A percentile compares a stretch with the other conserved stretches of the same genome.
Conservation (phyloP, 2,797 vertebrate genomes). For the Phoebastria nigripes region DNA sequence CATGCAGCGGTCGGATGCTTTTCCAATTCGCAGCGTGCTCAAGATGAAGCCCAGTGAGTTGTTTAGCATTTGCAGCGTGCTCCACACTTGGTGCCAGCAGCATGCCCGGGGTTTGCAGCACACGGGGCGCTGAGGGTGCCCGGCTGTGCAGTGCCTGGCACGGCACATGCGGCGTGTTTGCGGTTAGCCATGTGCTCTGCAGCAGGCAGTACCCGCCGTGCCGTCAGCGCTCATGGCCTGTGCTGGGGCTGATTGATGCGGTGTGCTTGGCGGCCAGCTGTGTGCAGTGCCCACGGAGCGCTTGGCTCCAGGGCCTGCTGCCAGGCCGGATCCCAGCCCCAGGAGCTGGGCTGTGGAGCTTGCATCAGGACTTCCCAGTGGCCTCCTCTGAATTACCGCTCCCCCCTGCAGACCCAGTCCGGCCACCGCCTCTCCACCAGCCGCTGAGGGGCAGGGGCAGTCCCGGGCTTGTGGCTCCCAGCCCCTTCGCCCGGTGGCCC, state of each 20-base stretch:
- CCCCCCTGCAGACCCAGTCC: accelerated
- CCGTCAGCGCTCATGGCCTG: accelerated
- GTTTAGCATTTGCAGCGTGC: accelerated
- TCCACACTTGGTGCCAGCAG: background rate
- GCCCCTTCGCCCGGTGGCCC: accelerated
- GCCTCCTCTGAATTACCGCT: background rate
- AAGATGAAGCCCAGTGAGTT: background rate
- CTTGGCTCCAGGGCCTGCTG: accelerated
- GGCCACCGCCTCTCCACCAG: background rate
- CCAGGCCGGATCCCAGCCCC: background rate
- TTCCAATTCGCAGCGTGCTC: accelerated
- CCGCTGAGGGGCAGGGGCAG: background rate
- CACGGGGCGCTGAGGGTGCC: accelerated
- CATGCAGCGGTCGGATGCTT: accelerated
- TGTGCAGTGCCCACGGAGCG: accelerated
- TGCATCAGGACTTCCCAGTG: background rate
- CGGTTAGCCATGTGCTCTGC: background rate
- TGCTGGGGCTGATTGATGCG: background rate
- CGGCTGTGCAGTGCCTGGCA: background rate
- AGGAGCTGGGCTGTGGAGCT: background rate
- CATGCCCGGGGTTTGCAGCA: accelerated
- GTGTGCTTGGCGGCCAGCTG: background rate
- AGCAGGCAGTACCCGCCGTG: background rate
- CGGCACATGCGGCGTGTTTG: accelerated
- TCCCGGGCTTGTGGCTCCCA: background rate